phyloP scores from a whole-genome alignment of 2,888 invertebrate genomes.

The Drosophila prostipennis region DNA sequence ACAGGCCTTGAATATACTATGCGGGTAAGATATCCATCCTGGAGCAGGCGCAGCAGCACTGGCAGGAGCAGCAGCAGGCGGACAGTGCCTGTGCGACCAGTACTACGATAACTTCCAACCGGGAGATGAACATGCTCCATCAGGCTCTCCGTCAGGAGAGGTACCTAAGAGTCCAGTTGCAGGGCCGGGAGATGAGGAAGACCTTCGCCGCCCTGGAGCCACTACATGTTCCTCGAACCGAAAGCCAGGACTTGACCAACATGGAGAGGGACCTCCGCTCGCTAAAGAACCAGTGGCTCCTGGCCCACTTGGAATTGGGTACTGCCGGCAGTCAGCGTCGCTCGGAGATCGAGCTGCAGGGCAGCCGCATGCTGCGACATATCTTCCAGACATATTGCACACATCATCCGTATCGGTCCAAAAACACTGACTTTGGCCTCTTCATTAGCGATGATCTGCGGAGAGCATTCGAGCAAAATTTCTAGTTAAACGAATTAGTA shows the following conservation, averaged over 20 bases:
- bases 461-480: conserved; percentile 47
- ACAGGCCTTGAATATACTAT: conserved; percentile 95
- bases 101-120: conserved; percentile 62
- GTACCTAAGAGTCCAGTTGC: conserved; percentile 85
- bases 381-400: conserved; percentile 82
- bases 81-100: conserved; percentile 78
- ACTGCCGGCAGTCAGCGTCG: conserved; percentile 51
- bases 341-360: conserved; percentile 71
- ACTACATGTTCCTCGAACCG: conserved; percentile 84
- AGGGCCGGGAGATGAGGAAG: conserved; percentile 85
- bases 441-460: conserved; percentile 75
- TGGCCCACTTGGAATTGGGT: conserved; percentile 70
- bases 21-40: conserved; percentile 95
- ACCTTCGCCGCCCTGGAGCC: conserved; percentile 86
- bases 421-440: conserved; percentile 79
- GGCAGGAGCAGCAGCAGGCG: conserved; percentile 90
- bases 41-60: conserved; percentile 93
- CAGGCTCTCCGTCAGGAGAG: conserved; percentile 85
- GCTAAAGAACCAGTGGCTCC: conserved; percentile 77
- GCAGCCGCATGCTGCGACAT: conserved; percentile 74
- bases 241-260: conserved; percentile 49
- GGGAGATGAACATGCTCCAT: conserved; percentile 67
- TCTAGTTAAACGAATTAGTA: conserved; percentile 16
- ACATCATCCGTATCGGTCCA: conserved; percentile 81
- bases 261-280: conserved; percentile 80